Conservation (phyloP, 2,113 vertebrate genomes). For the Larimichthys crocea region DNA sequence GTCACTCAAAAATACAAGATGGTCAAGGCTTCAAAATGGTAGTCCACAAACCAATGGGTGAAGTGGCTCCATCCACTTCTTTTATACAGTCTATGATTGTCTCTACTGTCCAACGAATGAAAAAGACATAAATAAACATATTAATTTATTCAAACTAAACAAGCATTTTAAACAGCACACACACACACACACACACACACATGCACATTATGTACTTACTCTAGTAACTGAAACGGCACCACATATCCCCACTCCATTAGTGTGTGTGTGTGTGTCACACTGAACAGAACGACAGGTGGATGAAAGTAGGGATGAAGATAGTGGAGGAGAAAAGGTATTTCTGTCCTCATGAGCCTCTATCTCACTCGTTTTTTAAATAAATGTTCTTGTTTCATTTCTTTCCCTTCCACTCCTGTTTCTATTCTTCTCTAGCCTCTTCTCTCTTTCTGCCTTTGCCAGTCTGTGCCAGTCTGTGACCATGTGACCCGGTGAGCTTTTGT, state of each 20-base stretch:
- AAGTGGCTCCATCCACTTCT: too few species aligned
- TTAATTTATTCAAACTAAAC: neutral
- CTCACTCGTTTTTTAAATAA: neutral
- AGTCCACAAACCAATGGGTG: too few species aligned
- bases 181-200: neutral
- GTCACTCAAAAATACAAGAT: too few species aligned
- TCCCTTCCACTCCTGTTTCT: neutral
- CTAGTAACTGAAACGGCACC: slow-evolving; percentile 49
- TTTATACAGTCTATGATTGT: neutral
- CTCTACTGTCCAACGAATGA: neutral
- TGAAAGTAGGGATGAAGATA: neutral
- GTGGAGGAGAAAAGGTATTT: neutral
- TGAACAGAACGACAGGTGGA: slow-evolving; percentile 9
- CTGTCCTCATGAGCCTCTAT: slow-evolving; percentile 22
- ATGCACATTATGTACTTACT: slow-evolving; percentile 52
- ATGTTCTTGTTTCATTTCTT: slow-evolving; percentile 10
- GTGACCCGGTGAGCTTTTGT: slow-evolving; percentile 71
- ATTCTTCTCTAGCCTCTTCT: slow-evolving; percentile 20
- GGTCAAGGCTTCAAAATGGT: too few species aligned
- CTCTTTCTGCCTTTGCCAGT: slow-evolving; percentile 43
- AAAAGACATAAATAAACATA: neutral
- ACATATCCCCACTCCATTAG: slow-evolving; percentile 62
- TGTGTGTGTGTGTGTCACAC: slow-evolving; percentile 22
- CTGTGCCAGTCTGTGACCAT: slow-evolving; percentile 57
- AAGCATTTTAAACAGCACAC: neutral